Conservation (phyloP, 2,113 vertebrate species). For the Oenanthe oenanthe region DNA sequence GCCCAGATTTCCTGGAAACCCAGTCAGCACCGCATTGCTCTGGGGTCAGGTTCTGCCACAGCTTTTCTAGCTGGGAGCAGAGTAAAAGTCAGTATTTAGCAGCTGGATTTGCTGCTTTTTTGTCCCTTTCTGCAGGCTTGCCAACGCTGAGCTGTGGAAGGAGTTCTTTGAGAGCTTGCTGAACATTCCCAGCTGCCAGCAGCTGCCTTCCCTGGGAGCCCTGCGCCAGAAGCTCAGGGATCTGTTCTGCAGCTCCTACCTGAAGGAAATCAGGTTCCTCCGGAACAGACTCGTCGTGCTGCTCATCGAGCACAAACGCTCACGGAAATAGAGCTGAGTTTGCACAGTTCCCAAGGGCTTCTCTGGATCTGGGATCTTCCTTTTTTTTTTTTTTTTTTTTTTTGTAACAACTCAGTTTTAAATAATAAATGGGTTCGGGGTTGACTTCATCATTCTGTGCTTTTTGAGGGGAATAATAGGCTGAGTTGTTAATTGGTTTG, state of each 20-base stretch:
- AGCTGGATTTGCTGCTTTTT: background rate
- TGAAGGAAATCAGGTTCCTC: constrained; percentile 79
- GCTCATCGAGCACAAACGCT: constrained; percentile 82
- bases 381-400: background rate
- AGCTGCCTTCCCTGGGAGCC: constrained; percentile 73
- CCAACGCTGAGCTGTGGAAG: constrained; percentile 86
- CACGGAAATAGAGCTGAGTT: constrained; percentile 34
- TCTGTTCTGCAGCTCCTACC: constrained; percentile 78
- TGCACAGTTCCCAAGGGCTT: too few relatives aligned
- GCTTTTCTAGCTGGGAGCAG: background rate
- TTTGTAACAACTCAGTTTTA: background rate
- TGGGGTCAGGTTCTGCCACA: background rate
- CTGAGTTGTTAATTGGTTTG: background rate
- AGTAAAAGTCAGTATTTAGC: background rate
- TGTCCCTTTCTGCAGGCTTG: constrained; percentile 73
- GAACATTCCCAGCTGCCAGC: constrained; percentile 80
- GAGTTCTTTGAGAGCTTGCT: constrained; percentile 88
- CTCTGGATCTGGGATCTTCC: background rate
- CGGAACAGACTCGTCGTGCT: constrained; percentile 84
- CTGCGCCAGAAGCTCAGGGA: constrained; percentile 72
- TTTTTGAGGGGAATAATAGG: background rate
- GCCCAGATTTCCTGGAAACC: background rate
- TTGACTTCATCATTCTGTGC: background rate
- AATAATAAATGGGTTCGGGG: background rate
- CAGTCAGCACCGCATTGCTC: too few relatives aligned